phyloP scores from a whole-genome alignment of 2,113 vertebrate species.

The Dipodomys ordii region DNA sequence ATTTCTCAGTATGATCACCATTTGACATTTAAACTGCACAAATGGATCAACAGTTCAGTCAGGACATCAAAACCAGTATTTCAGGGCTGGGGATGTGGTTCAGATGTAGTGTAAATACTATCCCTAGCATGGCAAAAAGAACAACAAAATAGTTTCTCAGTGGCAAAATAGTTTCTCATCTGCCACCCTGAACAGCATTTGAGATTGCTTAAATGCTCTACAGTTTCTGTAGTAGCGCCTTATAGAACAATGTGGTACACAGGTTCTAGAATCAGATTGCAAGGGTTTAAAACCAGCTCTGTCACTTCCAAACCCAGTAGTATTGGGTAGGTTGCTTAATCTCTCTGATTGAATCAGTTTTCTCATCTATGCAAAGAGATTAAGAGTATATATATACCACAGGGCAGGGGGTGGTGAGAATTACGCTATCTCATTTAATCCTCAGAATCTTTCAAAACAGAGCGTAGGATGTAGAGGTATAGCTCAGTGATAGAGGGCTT shows the following conservation, averaged over 20 bases:
- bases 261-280: background rate
- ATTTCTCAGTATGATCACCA: background rate
- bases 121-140: no score
- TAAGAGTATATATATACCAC: background rate
- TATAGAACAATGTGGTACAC: background rate
- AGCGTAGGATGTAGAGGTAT: background rate
- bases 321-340: background rate
- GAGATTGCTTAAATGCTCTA: background rate
- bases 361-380: background rate
- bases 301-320: background rate
- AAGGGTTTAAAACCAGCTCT: background rate
- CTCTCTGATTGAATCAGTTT: background rate
- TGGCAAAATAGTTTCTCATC: background rate
- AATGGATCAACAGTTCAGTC: background rate
- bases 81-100: background rate
- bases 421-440: background rate
- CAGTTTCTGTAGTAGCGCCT: background rate
- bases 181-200: background rate
- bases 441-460: background rate
- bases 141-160: background rate
- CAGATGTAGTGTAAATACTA: no score
- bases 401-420: background rate
- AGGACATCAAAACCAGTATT: constrained; percentile 5
- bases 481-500: background rate
- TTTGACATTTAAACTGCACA: background rate